These are phyloP conservation scores for Hydrolagus affinis DNA, from an alignment of 2,113 vertebrate species.

Conservation along the genomic window DNA sequence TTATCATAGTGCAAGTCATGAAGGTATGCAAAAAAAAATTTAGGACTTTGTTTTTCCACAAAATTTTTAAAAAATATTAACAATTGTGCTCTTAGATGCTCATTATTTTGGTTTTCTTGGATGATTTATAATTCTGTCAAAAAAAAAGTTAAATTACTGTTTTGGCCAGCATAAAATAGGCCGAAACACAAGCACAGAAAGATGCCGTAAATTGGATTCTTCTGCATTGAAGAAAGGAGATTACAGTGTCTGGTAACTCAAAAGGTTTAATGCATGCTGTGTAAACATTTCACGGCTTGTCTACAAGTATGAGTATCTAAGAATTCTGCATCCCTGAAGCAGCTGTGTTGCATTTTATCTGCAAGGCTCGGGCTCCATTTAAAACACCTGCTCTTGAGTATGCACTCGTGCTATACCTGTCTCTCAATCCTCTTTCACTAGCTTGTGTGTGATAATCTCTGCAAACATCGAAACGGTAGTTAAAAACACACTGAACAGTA, in stretches of 20 bases:
- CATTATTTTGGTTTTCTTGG: no score
- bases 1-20: no score
- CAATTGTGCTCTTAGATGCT: no score
- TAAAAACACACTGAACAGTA: conserved; percentile 9
- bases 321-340: not conserved
- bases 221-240: no score
- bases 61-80: no score
- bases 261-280: not conserved
- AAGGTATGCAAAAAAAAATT: no score
- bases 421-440: not conserved
- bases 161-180: no score
- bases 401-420: not conserved
- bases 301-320: not conserved
- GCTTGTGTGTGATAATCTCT: not conserved
- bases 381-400: not conserved
- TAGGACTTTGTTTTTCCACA: no score
- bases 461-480: conserved; percentile 13
- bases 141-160: no score
- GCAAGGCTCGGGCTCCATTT: not conserved
- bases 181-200: not conserved
- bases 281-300: not conserved
- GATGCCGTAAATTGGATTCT: no score
- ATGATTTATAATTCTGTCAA: no score
- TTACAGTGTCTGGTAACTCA: not conserved
- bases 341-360: conserved; percentile 19